These are phyloP conservation scores for Pangasius larnaudii DNA, from an alignment of 2,797 vertebrate genomes.

Conservation along the genomic window DNA sequence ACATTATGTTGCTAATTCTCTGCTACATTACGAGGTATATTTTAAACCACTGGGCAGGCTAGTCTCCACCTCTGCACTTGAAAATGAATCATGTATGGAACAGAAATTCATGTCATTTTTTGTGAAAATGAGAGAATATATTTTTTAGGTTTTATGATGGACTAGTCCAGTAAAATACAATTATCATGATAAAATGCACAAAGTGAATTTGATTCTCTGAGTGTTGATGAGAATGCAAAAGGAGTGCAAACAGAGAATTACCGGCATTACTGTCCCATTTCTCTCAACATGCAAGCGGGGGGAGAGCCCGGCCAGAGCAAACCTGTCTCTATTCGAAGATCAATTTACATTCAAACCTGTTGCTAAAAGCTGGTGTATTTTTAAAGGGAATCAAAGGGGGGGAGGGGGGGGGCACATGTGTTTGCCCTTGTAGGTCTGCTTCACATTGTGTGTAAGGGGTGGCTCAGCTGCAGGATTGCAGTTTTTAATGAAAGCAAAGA, in stretches of 20 bases:
- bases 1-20: conserved; percentile 28
- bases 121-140: neutral
- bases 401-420: conserved; percentile 81
- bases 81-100: conserved; percentile 16
- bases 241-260: conserved; percentile 68
- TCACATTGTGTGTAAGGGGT: conserved; percentile 76
- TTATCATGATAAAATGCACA: conserved; percentile 24
- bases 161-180: conserved; percentile 10
- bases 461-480: conserved; percentile 81
- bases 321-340: conserved; percentile 81
- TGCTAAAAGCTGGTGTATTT: conserved; percentile 79
- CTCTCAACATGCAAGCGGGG: conserved; percentile 59
- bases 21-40: conserved; percentile 28
- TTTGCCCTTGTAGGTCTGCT: conserved; percentile 78
- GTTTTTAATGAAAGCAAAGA: conserved; percentile 82
- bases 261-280: conserved; percentile 63
- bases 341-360: conserved; percentile 87
- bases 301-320: conserved; percentile 71
- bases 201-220: conserved; percentile 34
- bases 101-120: neutral
- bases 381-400: conserved; percentile 66
- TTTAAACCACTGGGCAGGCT: conserved; percentile 34
- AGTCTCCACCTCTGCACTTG: neutral
- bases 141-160: neutral
- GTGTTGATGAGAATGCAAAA: conserved; percentile 52